Evolutionary conservation across 2,888 invertebrate species (phyloP).

Genomic region (Polydrusus tereticollis): DNA sequence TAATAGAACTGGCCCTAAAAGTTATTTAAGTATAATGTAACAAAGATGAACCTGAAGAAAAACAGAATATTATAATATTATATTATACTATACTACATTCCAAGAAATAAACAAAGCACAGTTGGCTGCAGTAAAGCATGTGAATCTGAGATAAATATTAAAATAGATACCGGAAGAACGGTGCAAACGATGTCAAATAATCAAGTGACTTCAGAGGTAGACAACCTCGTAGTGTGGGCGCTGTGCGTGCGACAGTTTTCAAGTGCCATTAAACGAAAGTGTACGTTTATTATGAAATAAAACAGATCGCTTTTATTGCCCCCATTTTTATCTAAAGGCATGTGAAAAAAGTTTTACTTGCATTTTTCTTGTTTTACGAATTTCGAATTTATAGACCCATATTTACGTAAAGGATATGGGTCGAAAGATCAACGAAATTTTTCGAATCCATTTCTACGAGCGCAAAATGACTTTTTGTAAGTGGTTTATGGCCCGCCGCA

Average conservation of each 20-base stretch:
- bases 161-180: conserved; percentile 63
- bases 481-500: too few species aligned
- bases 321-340: neutral
- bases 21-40: too few species aligned
- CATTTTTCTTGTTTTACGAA: too few species aligned
- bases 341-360: neutral
- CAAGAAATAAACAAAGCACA: conserved; percentile 18
- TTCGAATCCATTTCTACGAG: too few species aligned
- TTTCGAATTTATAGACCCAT: too few species aligned
- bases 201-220: conserved; percentile 60
- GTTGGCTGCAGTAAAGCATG: conserved; percentile 29
- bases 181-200: conserved; percentile 55
- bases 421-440: too few species aligned
- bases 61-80: neutral
- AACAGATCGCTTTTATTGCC: neutral
- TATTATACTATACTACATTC: neutral
- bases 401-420: too few species aligned
- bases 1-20: too few species aligned
- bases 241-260: conserved; percentile 34
- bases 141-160: conserved; percentile 54
- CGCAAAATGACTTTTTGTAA: too few species aligned
- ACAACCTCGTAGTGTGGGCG: conserved; percentile 57
- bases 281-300: conserved; percentile 8
- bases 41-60: neutral
- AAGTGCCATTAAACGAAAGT: conserved; percentile 20